phyloP scores from a whole-genome alignment of 2,888 invertebrate species.

The Torymus tubicola region DNA sequence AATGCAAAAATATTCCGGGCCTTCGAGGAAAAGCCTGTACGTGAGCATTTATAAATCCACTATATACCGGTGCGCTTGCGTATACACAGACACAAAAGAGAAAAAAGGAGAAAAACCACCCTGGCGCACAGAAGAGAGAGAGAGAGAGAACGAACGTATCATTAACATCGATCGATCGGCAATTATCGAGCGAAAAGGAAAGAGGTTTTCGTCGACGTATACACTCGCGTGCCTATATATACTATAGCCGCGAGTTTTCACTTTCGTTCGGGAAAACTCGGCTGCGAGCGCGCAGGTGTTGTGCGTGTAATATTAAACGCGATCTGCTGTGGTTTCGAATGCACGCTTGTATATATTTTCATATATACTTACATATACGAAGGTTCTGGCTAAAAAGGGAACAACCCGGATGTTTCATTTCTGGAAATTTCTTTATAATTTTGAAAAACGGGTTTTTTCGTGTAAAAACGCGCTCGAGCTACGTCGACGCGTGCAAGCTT shows the following conservation, averaged over 20 bases:
- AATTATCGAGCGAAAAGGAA: constrained; percentile 46
- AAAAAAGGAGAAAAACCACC: neutral
- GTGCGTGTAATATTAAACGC: too few relatives aligned
- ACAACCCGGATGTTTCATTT: neutral
- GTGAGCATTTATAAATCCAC: constrained; percentile 18
- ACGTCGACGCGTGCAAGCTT: too few relatives aligned
- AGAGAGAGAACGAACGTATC: constrained; percentile 27
- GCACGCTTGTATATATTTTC: neutral
- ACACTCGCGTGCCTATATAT: neutral
- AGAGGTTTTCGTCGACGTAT: constrained; percentile 37
- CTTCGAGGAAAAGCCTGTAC: constrained; percentile 32
- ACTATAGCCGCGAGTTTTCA: constrained; percentile 45
- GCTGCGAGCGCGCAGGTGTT: neutral
- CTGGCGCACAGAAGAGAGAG: constrained; percentile 8
- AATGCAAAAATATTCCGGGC: constrained; percentile 46
- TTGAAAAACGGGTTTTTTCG: too few relatives aligned
- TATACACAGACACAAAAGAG: constrained; percentile 17
- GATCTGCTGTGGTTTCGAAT: too few relatives aligned
- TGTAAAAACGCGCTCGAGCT: too few relatives aligned
- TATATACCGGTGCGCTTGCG: neutral
- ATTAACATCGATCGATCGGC: constrained; percentile 54
- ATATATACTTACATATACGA: neutral
- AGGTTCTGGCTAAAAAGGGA: too few relatives aligned
- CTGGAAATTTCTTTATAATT: too few relatives aligned
- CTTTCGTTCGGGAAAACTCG: constrained; percentile 43